phyloP scores from a whole-genome alignment of 1,140 invertebrate species.

The Anastatus disparis region DNA sequence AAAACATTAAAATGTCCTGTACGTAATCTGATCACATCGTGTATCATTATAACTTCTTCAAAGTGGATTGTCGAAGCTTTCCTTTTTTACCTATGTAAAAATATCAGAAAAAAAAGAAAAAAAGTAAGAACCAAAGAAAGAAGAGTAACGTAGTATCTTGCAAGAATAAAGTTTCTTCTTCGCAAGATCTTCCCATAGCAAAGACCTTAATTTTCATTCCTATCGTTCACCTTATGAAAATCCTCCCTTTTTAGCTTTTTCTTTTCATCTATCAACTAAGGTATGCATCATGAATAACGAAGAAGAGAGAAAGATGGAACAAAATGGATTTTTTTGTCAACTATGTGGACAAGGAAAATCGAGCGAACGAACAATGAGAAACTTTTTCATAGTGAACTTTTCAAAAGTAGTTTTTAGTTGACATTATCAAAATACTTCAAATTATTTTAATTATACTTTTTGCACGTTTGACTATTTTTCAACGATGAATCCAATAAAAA shows the following conservation, averaged over 20 bases:
- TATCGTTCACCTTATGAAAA: not conserved
- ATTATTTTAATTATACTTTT: too few relatives aligned
- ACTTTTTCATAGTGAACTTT: too few relatives aligned
- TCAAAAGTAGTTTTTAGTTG: too few relatives aligned
- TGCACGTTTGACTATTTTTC: too few relatives aligned
- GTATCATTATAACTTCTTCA: constrained; percentile 34
- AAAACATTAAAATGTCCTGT: not conserved
- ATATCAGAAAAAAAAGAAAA: constrained; percentile 5
- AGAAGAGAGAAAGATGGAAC: not conserved
- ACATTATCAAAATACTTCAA: too few relatives aligned
- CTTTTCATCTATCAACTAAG: not conserved
- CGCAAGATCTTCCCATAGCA: not conserved
- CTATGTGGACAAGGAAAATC: not conserved
- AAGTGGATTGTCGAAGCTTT: constrained; percentile 11
- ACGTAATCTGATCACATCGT: constrained; percentile 34
- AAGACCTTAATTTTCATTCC: constrained; percentile 36
- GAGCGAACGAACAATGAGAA: too few relatives aligned
- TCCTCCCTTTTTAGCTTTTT: not conserved
- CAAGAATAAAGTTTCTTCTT: too few relatives aligned
- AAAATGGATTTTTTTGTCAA: constrained; percentile 7
- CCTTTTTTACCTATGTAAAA: not conserved
- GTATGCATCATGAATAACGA: constrained; percentile 8
- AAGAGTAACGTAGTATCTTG: too few relatives aligned
- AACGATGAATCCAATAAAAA: too few relatives aligned
- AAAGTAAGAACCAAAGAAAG: not conserved